Conservation (phyloP, 2,888 invertebrate species). For the Folsomia manolachei region DNA sequence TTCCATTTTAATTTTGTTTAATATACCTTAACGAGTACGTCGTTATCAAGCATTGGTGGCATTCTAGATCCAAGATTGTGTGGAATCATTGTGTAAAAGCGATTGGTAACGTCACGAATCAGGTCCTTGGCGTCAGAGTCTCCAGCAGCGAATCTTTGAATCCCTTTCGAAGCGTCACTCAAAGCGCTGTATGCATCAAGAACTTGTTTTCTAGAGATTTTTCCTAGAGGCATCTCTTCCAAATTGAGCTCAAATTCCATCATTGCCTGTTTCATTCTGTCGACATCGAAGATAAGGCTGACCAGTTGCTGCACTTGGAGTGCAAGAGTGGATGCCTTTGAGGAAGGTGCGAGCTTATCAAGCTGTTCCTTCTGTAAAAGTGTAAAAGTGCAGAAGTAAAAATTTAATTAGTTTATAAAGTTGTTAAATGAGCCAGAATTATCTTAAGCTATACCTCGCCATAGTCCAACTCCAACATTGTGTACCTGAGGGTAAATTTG, state of each 20-base stretch:
- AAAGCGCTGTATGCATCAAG: constrained; percentile 79
- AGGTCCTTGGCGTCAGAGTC: constrained; percentile 56
- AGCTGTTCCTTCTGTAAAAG: constrained; percentile 54
- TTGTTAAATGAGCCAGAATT: no score
- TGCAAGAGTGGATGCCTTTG: constrained; percentile 65
- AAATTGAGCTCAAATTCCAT: constrained; percentile 88
- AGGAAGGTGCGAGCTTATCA: constrained; percentile 53
- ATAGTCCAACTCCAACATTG: constrained; percentile 87
- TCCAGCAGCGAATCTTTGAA: constrained; percentile 47
- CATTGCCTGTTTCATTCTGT: constrained; percentile 87
- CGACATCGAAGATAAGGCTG: constrained; percentile 82
- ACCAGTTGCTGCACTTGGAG: constrained; percentile 78
- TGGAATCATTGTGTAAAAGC: constrained; percentile 92
- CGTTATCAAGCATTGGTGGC: constrained; percentile 75
- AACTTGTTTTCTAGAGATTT: constrained; percentile 86
- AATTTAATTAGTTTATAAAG: no score
- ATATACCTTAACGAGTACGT: constrained; percentile 67
- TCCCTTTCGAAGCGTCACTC: constrained; percentile 26
- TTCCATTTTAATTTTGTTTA: no score
- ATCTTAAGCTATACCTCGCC: constrained; percentile 60
- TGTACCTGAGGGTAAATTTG: no score
- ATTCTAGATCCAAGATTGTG: constrained; percentile 82
- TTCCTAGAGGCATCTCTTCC: constrained; percentile 97
- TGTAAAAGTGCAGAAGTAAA: no score
- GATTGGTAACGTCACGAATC: constrained; percentile 83